Percentiles rank a stretch among this genome's conserved stretches.
Evolutionary conservation across 2,113 vertebrate genomes (phyloP).

Genomic region (Glaucidium brasilianum): DNA sequence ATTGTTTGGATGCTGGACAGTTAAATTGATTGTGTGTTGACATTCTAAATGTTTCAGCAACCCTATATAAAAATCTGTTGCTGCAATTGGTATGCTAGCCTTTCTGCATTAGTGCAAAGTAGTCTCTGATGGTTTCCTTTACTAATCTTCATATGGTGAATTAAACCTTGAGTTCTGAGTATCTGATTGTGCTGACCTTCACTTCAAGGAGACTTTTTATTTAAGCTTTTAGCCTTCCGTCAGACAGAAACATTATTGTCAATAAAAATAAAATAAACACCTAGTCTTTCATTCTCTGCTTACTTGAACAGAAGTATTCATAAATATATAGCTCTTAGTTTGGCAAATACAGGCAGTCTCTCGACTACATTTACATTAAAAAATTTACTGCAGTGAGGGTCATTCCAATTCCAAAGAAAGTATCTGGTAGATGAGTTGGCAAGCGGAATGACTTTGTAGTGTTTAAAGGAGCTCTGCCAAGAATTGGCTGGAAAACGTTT

Average conservation of each 20-base stretch:
- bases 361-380: neutral
- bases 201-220: conserved; percentile 45
- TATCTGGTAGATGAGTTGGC: conserved; percentile 11
- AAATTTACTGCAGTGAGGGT: neutral
- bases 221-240: neutral
- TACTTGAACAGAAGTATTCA: neutral
- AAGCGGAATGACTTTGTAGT: neutral
- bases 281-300: neutral
- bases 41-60: neutral
- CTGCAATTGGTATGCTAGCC: neutral
- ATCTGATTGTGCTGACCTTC: conserved; percentile 53
- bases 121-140: neutral
- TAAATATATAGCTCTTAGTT: neutral
- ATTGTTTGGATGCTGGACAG: neutral
- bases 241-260: neutral
- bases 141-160: neutral
- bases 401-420: conserved; percentile 1
- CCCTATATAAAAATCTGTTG: neutral
- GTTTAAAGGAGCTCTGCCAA: neutral
- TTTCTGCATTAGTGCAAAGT: neutral
- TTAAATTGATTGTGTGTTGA: neutral
- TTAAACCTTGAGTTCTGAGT: neutral
- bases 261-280: conserved; percentile 39
- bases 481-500: neutral
- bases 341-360: neutral